Percentiles rank a stretch among this genome's conserved stretches.
phyloP scores from a whole-genome alignment of 2,888 invertebrate genomes.

The Charanyca ferruginea region DNA sequence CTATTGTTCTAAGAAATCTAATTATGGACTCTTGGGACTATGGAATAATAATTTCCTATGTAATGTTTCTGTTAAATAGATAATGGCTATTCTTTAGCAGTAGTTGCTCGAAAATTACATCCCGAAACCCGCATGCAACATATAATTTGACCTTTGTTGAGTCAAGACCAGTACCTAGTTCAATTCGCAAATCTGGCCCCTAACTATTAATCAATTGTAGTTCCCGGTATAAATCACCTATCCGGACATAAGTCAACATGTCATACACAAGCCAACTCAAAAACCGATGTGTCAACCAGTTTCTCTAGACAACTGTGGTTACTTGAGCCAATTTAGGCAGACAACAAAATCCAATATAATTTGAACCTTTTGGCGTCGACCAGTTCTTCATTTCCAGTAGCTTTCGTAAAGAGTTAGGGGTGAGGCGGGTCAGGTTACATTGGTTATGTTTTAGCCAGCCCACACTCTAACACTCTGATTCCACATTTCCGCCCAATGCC shows the following conservation, averaged over 20 bases:
- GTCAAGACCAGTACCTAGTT: not conserved
- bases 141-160: constrained; percentile 10
- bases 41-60: not conserved
- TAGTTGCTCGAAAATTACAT: not conserved
- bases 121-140: constrained; percentile 1
- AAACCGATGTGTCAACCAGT: constrained; percentile 76
- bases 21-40: no score
- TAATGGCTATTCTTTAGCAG: not conserved
- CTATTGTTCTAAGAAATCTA: no score
- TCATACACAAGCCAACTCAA: constrained; percentile 63
- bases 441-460: constrained; percentile 79
- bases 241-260: constrained; percentile 51
- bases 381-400: constrained; percentile 59
- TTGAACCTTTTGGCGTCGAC: constrained; percentile 74
- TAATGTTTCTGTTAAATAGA: not conserved
- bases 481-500: constrained; percentile 87
- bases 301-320: constrained; percentile 83
- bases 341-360: constrained; percentile 75
- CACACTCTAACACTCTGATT: constrained; percentile 85
- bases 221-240: constrained; percentile 45
- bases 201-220: constrained; percentile 45
- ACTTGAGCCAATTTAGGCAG: constrained; percentile 88
- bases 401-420: constrained; percentile 67
- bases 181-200: constrained; percentile 27
- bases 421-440: constrained; percentile 73